These are phyloP conservation scores for Caenorhabditis virilis DNA, from an alignment of 2,888 invertebrate genomes.

Conservation along the genomic window DNA sequence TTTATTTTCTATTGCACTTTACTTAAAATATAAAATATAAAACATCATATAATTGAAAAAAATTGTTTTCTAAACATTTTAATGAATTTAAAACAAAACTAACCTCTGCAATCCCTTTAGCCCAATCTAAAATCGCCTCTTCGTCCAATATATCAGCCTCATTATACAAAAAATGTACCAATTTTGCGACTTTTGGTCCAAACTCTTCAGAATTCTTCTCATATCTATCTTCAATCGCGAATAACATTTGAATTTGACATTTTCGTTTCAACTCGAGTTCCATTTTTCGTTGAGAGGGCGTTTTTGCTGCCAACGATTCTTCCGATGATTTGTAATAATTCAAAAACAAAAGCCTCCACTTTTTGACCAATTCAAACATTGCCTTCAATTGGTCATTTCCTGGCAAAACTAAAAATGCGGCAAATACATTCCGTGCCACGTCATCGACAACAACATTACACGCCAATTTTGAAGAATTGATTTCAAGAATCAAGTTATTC, in stretches of 20 bases:
- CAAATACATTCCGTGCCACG: slow-evolving; percentile 51
- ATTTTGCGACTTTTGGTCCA: slow-evolving; percentile 19
- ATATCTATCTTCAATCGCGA: slow-evolving; percentile 54
- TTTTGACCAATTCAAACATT: slow-evolving; percentile 41
- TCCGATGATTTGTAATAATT: slow-evolving; percentile 53
- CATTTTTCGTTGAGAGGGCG: slow-evolving; percentile 7
- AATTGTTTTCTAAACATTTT: not conserved
- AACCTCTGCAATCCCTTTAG: slow-evolving; percentile 28
- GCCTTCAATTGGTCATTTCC: slow-evolving; percentile 18
- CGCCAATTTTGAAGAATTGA: slow-evolving; percentile 64
- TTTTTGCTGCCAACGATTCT: slow-evolving; percentile 3
- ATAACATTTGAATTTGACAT: slow-evolving; percentile 53
- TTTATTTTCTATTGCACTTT: too few species aligned
- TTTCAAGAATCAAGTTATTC: slow-evolving; percentile 62
- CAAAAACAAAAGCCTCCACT: slow-evolving; percentile 52
- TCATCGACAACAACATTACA: slow-evolving; percentile 62
- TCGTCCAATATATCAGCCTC: slow-evolving; percentile 47
- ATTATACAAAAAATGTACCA: slow-evolving; percentile 52
- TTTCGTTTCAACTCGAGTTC: slow-evolving; percentile 16
- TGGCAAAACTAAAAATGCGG: slow-evolving; percentile 46
- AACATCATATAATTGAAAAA: not conserved
- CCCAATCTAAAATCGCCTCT: slow-evolving; percentile 53
- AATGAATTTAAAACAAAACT: not conserved
- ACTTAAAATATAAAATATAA: too few species aligned
- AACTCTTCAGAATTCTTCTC: slow-evolving; percentile 9